Conservation (phyloP, 2,888 invertebrate species). For the Apamea crenata region DNA sequence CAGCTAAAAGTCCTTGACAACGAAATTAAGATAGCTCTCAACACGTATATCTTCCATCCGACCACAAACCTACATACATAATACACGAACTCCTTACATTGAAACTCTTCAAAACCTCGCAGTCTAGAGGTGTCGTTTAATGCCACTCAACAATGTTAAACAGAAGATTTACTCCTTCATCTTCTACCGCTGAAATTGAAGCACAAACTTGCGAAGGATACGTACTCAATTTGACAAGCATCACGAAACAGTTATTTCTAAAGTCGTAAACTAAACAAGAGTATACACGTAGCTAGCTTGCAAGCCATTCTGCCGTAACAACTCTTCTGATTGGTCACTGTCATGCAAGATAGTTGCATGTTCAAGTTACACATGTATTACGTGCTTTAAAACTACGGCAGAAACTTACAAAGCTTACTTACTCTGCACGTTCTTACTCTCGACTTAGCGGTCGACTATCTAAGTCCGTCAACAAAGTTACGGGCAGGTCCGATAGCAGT, state of each 20-base stretch:
- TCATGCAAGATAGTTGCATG: slow-evolving; percentile 5
- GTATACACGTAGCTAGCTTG: background rate
- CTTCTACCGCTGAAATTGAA: background rate
- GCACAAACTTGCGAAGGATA: background rate
- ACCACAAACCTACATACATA: slow-evolving; percentile 27
- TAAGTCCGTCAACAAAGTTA: background rate
- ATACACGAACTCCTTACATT: slow-evolving; percentile 31
- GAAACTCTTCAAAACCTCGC: slow-evolving; percentile 35
- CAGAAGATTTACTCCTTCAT: slow-evolving; percentile 31
- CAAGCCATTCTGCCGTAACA: background rate
- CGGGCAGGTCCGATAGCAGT: background rate
- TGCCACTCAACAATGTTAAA: background rate
- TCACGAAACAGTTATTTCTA: background rate
- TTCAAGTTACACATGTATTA: background rate
- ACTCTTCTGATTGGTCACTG: background rate
- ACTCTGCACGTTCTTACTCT: background rate
- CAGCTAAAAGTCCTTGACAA: background rate
- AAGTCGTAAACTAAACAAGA: background rate
- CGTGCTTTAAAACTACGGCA: slow-evolving; percentile 2
- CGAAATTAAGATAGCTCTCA: background rate
- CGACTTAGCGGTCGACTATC: background rate
- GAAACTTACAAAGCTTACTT: background rate
- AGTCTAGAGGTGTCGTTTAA: slow-evolving; percentile 17
- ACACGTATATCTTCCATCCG: slow-evolving; percentile 3
- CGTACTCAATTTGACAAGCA: background rate